Percentiles rank a stretch among this genome's conserved stretches.
Conservation (phyloP, 2,888 invertebrate genomes). For the Lamproptera curius region DNA sequence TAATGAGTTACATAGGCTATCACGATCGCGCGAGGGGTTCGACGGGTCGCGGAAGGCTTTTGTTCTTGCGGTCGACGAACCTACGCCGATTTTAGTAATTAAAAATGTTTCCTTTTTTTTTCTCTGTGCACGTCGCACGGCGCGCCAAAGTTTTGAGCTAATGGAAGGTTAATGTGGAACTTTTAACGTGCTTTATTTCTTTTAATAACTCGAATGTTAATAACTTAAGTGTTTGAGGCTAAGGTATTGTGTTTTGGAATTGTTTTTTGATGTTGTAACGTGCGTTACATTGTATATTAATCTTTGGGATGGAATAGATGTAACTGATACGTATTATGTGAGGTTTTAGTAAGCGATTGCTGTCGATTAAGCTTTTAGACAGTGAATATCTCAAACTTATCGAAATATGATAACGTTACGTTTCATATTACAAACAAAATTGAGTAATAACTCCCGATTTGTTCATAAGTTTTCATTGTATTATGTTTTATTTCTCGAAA, state of each 20-base stretch:
- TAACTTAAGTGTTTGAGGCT: conserved; percentile 6
- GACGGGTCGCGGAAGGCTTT: conserved; percentile 50
- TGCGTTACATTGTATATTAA: not conserved
- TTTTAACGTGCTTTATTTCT: conserved; percentile 27
- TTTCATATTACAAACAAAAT: too few relatives aligned
- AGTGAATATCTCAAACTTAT: too few relatives aligned
- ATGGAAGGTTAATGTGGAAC: conserved; percentile 34
- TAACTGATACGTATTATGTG: not conserved
- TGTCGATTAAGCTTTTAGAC: not conserved
- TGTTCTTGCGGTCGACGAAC: conserved; percentile 55
- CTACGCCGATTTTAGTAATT: conserved; percentile 47
- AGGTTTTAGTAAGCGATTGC: not conserved
- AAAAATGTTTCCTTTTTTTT: conserved; percentile 50
- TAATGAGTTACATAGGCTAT: conserved; percentile 66
- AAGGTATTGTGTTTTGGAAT: conserved; percentile 7
- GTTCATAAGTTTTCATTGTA: too few relatives aligned
- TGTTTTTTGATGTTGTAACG: not conserved
- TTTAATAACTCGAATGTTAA: conserved; percentile 23
- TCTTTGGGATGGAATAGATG: not conserved
- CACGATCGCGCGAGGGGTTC: conserved; percentile 43
- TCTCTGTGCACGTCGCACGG: conserved; percentile 27
- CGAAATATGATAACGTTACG: too few relatives aligned
- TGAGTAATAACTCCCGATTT: too few relatives aligned
- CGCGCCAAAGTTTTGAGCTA: conserved; percentile 30
- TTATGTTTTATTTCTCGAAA: too few relatives aligned